Percentiles rank a stretch among this genome's conserved stretches.
Evolutionary conservation across 2,888 invertebrate species (phyloP).

Genomic region (Lochmaea capreae): DNA sequence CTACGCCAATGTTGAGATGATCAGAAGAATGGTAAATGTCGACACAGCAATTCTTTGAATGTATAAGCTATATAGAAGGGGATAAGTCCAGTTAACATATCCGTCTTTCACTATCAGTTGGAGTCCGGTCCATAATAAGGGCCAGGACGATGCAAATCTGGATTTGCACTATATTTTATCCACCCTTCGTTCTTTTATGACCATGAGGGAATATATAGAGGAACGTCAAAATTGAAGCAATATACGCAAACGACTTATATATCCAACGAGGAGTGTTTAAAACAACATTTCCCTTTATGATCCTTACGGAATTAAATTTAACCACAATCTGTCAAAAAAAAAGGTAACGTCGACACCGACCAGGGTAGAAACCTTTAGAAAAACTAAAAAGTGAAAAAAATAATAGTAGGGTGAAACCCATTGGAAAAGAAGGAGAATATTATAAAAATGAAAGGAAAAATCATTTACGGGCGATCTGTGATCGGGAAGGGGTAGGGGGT

Average conservation of each 20-base stretch:
- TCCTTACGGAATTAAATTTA: not conserved
- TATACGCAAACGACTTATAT: constrained; percentile 2
- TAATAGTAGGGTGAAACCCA: no score
- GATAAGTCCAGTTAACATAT: constrained; percentile 50
- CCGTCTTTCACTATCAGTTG: constrained; percentile 50
- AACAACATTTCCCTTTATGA: not conserved
- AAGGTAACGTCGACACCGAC: no score
- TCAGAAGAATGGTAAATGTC: constrained; percentile 40
- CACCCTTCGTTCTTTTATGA: constrained; percentile 44
- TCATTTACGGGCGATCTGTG: no score
- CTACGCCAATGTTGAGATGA: constrained; percentile 11
- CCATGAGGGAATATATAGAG: constrained; percentile 13
- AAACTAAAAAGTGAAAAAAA: no score
- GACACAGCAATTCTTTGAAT: constrained; percentile 54
- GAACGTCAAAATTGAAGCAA: constrained; percentile 6
- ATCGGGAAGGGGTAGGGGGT: no score
- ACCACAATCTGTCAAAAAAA: no score
- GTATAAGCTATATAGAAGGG: constrained; percentile 43
- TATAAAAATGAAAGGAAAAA: no score
- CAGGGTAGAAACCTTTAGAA: no score
- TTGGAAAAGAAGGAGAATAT: no score
- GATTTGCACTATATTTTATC: constrained; percentile 54
- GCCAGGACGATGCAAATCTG: constrained; percentile 56
- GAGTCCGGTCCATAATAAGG: constrained; percentile 55
- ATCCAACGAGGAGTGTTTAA: not conserved